Evolutionary conservation across 2,113 vertebrate species (phyloP).

Genomic region (Macrotis lagotis): DNA sequence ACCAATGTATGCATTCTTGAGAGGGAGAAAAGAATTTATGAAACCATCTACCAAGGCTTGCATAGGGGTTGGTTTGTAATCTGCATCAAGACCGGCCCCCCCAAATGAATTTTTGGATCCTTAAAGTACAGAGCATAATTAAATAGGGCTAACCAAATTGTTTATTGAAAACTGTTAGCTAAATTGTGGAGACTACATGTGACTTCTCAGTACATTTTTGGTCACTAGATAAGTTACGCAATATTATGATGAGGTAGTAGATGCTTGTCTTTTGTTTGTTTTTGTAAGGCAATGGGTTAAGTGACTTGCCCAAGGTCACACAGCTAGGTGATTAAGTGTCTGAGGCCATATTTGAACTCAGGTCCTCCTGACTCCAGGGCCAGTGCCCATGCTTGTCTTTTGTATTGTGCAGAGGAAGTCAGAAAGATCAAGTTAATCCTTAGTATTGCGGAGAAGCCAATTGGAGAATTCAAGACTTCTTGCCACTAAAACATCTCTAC

Average conservation of each 20-base stretch:
- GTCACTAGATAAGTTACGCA: background rate
- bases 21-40: background rate
- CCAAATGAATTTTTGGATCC: background rate
- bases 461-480: background rate
- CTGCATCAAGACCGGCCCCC: background rate
- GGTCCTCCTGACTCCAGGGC: too few species aligned
- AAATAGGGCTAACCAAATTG: slow-evolving; percentile 10
- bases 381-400: background rate
- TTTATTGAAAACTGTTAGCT: background rate
- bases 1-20: background rate
- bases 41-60: slow-evolving; percentile 4
- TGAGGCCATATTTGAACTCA: too few species aligned
- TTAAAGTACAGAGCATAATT: background rate
- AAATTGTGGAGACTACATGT: background rate
- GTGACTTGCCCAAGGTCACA: too few species aligned
- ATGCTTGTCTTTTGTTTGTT: too few species aligned
- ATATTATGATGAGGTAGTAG: background rate
- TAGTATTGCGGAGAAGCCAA: background rate
- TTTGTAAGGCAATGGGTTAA: too few species aligned
- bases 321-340: too few species aligned
- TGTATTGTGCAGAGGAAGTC: background rate
- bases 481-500: background rate
- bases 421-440: background rate
- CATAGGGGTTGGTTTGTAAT: background rate
- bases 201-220: background rate